Base-by-base conservation (phyloP, 2,113 vertebrate species). In the Chaenocephalus aceratus region DNA sequence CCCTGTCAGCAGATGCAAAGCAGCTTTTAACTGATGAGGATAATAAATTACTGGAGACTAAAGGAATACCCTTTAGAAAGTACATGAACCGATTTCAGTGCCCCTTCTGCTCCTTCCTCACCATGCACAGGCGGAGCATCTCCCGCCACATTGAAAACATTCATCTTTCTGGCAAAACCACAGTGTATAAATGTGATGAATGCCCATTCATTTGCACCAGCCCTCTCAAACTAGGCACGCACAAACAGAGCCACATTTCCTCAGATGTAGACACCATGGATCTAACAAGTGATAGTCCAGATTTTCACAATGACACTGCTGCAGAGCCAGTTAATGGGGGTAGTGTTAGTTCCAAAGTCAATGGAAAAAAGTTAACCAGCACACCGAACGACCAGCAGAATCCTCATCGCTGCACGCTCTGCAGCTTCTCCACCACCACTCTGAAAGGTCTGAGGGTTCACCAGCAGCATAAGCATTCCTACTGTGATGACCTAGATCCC, bases 121-220 rank as follows among this genome's bases (percentile, higher is more conserved):
- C 97, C 1, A 99, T 98, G 96, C 97, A 99, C 79, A 95, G 98
- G 16, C 94, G 97, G 45, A 99, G 97, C 88, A 98, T 99, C 89
- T 99, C 97, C 61, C 97, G 97, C 80, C 98, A 99, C 88, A 99
- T 99, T 80, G 97, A 99, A 90, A 99, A 99, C 89, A 98, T 99
- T 83, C 98, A 99, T 83, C 91, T 99, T 14, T 98, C 97, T 67
- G 97, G 97, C 66, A 98, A 98, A 94, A 97, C 97, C 0, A 97
- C 97, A 0, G 96, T 99, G 64, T 98, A 99, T 91, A 99, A 99
- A 93, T 99, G 98, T 80, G 96, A 98, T 0, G 96, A 98, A 90
- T 99, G 98, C 91, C 96, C 97, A 0, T 99, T 99, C 90, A 98
- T 98, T 87, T 99, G 97, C 90, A 99, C 98, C 93, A 99, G 97